Percentiles rank a stretch among this genome's conserved stretches.
Conservation (phyloP, 2,888 invertebrate genomes). For the Sinotaia quadrata region DNA sequence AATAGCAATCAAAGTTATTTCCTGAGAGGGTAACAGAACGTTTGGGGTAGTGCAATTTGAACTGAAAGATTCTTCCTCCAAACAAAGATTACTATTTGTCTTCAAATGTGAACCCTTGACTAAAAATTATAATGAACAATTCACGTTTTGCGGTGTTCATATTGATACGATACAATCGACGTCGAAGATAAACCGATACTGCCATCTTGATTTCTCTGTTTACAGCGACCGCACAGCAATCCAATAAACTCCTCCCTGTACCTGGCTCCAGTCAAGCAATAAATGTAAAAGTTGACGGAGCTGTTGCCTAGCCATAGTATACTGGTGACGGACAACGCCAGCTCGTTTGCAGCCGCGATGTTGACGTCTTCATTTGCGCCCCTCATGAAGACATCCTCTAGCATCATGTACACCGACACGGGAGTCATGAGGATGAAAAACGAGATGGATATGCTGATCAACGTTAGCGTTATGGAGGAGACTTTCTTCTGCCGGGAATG, state of each 20-base stretch:
- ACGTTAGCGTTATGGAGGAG: conserved; percentile 10
- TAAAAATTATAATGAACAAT: no score
- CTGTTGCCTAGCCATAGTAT: conserved; percentile 9
- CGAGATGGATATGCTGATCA: conserved; percentile 17
- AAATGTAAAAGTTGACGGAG: conserved; percentile 21
- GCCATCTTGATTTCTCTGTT: no score
- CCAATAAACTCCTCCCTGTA: neutral
- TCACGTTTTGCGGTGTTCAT: no score
- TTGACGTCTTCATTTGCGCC: neutral
- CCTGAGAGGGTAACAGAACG: no score
- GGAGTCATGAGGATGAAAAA: conserved; percentile 10
- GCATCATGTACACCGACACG: neutral
- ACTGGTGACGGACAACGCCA: neutral
- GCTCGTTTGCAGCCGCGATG: neutral
- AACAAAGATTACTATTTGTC: no score
- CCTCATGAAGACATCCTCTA: neutral
- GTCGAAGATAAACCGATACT: no score
- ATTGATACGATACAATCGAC: no score
- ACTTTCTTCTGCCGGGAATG: neutral
- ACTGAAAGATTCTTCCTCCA: no score
- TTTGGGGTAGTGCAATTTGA: no score
- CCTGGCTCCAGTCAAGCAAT: conserved; percentile 5
- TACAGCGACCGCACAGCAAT: neutral
- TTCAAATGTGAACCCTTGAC: no score
- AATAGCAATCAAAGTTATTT: no score